These are phyloP conservation scores for Raja brachyura DNA, from an alignment of 2,113 vertebrate species.

Conservation along the genomic window DNA sequence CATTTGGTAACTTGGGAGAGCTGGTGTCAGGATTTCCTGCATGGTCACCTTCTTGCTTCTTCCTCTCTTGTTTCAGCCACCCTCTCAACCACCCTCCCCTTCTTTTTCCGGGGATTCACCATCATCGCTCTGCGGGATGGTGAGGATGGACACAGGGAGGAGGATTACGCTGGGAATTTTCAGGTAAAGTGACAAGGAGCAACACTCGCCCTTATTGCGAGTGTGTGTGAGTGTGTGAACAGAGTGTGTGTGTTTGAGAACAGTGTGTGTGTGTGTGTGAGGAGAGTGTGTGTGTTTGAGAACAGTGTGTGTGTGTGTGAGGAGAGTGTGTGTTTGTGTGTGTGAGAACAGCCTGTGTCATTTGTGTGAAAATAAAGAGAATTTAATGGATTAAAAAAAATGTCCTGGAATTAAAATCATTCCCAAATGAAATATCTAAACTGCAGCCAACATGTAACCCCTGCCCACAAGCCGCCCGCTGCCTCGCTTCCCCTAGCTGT, in stretches of 20 bases:
- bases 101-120: slow-evolving; percentile 92
- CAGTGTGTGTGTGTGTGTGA: neutral
- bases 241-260: neutral
- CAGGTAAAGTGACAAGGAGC: slow-evolving; percentile 64
- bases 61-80: slow-evolving; percentile 56
- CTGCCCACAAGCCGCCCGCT: neutral
- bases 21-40: neutral
- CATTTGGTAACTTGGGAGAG: neutral
- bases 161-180: slow-evolving; percentile 84
- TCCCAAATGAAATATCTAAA: neutral
- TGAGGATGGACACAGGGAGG: slow-evolving; percentile 80
- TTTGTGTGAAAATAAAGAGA: neutral
- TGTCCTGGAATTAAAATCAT: neutral
- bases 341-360: neutral
- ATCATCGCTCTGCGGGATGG: slow-evolving; percentile 85
- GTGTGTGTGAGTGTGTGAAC: too few relatives aligned
- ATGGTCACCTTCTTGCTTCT: too few relatives aligned
- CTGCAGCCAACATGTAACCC: neutral
- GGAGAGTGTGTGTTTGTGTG: neutral
- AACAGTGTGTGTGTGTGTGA: neutral
- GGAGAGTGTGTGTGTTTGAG: too few relatives aligned
- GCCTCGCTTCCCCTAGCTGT: neutral
- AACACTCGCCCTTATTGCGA: neutral
- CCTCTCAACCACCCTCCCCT: slow-evolving; percentile 73
- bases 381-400: neutral